These are phyloP conservation scores for Larimichthys crocea DNA, from an alignment of 2,113 vertebrate genomes.

Conservation along the genomic window DNA sequence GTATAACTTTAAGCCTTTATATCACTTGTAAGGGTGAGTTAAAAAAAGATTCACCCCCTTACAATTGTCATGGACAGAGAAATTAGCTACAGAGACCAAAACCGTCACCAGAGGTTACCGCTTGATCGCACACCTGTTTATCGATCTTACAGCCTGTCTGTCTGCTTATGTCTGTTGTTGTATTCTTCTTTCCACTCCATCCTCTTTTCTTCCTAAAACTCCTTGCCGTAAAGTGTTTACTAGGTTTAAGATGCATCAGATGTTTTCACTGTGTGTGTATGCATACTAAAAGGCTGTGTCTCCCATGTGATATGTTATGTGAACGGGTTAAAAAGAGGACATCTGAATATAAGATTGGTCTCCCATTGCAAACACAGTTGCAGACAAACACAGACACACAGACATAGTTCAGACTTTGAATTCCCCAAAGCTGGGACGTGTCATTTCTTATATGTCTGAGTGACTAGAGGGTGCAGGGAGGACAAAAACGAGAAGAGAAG, in stretches of 20 bases:
- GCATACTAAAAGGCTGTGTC: constrained; percentile 1
- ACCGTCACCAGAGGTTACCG: no score
- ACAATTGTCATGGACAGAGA: no score
- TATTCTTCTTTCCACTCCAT: neutral
- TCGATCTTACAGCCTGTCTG: constrained; percentile 4
- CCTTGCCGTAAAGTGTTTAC: constrained; percentile 14
- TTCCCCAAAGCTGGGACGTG: constrained; percentile 38
- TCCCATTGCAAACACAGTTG: constrained; percentile 25
- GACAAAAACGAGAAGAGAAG: constrained; percentile 34
- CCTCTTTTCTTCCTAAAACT: constrained; percentile 11
- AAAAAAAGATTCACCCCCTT: no score
- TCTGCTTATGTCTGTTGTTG: constrained; percentile 10
- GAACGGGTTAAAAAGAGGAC: constrained; percentile 59
- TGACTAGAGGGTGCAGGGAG: constrained; percentile 41
- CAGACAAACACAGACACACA: constrained; percentile 42
- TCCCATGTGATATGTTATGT: constrained; percentile 15
- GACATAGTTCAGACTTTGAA: constrained; percentile 46
- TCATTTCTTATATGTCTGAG: constrained; percentile 61
- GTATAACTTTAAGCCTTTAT: no score
- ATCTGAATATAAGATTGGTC: constrained; percentile 47
- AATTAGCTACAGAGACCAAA: no score
- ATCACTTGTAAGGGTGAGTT: no score
- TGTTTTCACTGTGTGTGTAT: constrained; percentile 10
- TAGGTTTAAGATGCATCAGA: constrained; percentile 21
- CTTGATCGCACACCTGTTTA: constrained; percentile 1